A percentile compares a stretch with the other conserved stretches of the same genome.
Evolutionary conservation across 2,113 vertebrate genomes (phyloP).

Genomic region (Zapus hudsonius): DNA sequence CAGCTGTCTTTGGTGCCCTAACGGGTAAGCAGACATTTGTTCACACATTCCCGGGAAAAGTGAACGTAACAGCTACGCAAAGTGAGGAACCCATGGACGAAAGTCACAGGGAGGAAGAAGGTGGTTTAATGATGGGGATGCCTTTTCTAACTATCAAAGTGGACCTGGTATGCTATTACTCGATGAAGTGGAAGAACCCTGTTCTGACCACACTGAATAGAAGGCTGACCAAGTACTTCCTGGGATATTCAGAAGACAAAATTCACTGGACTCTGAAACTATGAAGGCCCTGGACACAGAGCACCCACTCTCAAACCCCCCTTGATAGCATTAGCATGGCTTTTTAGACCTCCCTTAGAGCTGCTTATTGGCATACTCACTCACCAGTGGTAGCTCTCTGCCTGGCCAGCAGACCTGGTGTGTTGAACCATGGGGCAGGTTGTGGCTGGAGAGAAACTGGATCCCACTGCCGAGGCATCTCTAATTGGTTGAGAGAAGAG

Average conservation of each 20-base stretch:
- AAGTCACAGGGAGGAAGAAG: not conserved
- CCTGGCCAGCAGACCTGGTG: slow-evolving; percentile 79
- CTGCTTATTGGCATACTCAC: not conserved
- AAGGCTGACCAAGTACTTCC: not conserved
- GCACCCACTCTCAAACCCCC: not conserved
- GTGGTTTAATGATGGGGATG: not conserved
- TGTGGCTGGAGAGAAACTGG: slow-evolving; percentile 82
- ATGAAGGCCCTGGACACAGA: not conserved
- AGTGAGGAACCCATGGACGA: not conserved
- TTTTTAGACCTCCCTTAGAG: fast-evolving
- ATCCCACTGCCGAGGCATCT: slow-evolving; percentile 85
- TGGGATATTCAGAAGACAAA: not conserved
- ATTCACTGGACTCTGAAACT: not conserved
- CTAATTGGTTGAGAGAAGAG: slow-evolving; percentile 79
- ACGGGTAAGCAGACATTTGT: no score
- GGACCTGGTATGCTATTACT: not conserved
- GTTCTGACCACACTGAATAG: not conserved
- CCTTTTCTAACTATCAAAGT: not conserved
- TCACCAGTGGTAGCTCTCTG: slow-evolving; percentile 87
- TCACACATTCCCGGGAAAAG: not conserved
- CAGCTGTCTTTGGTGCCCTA: no score
- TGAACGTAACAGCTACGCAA: not conserved
- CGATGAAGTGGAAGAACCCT: not conserved
- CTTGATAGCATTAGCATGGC: fast-evolving
- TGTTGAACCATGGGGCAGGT: slow-evolving; percentile 72